These are phyloP conservation scores for Hydroisotoma schaefferi DNA, from an alignment of 2,888 invertebrate species.

Conservation along the genomic window DNA sequence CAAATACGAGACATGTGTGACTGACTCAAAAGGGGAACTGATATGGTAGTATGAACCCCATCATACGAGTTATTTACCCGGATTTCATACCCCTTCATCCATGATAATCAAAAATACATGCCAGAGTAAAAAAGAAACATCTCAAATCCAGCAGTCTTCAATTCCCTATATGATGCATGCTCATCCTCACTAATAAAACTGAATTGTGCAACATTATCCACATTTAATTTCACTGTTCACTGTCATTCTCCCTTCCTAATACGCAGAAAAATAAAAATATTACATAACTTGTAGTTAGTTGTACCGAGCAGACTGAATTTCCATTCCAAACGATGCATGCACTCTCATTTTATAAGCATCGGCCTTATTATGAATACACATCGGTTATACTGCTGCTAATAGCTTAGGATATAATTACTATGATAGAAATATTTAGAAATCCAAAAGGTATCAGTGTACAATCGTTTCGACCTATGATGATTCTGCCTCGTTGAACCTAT, in stretches of 20 bases:
- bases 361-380: neutral
- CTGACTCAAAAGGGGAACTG: constrained; percentile 31
- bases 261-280: too few relatives aligned
- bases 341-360: neutral
- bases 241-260: too few relatives aligned
- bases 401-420: too few relatives aligned
- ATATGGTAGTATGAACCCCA: neutral
- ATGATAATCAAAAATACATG: constrained; percentile 8
- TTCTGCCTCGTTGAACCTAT: constrained; percentile 33
- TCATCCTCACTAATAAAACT: neutral
- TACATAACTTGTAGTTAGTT: too few relatives aligned
- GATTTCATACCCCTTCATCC: neutral
- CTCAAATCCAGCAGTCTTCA: neutral
- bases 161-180: neutral
- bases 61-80: constrained; percentile 4
- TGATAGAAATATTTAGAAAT: neutral
- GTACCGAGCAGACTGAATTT: too few relatives aligned
- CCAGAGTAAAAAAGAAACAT: neutral
- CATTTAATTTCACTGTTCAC: constrained; percentile 3
- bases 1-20: constrained; percentile 13
- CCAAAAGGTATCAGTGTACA: constrained; percentile 21
- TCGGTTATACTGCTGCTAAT: neutral
- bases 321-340: neutral
- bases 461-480: constrained; percentile 19
- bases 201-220: constrained; percentile 8